phyloP scores from a whole-genome alignment of 30 jellyfish, hydroid and myxozoan species.

The Turritopsis dohrnii region DNA sequence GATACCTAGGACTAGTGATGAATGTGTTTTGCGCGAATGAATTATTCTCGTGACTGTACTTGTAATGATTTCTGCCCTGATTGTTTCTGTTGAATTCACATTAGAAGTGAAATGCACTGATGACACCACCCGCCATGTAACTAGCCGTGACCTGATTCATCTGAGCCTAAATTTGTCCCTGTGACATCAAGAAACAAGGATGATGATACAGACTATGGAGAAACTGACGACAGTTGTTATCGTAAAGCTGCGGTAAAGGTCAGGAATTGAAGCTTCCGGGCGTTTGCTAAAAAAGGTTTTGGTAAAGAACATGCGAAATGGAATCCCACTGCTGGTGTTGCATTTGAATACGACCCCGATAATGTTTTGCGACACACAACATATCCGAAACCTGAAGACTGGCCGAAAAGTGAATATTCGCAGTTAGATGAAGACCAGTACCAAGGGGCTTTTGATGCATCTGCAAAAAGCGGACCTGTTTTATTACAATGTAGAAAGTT shows the following conservation, averaged over 20 bases:
- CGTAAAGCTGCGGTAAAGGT: constrained; percentile 86
- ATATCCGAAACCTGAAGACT: constrained; percentile 90
- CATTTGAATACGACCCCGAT: constrained; percentile 97
- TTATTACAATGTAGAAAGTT: constrained; percentile 74
- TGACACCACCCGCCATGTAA: constrained; percentile 82
- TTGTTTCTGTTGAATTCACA: constrained; percentile 93
- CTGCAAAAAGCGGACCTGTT: constrained; percentile 84
- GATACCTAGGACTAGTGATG: constrained; percentile 94
- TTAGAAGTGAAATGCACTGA: constrained; percentile 84
- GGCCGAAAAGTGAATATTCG: constrained; percentile 97
- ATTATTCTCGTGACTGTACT: constrained; percentile 84
- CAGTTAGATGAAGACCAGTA: constrained; percentile 76
- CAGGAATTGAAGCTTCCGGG: constrained; percentile 90
- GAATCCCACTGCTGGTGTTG: constrained; percentile 99
- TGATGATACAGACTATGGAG: constrained; percentile 74
- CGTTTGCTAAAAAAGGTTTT: constrained; percentile 94
- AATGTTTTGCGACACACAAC: constrained; percentile 92
- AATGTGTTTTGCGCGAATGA: constrained; percentile 87
- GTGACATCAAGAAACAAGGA: constrained; percentile 88
- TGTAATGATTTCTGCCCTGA: constrained; percentile 92
- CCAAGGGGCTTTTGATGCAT: constrained; percentile 85
- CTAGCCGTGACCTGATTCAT: constrained; percentile 91
- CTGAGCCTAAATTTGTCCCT: constrained; percentile 90
- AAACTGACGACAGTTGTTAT: constrained; percentile 71
- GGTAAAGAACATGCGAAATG: constrained; percentile 98